Percentiles rank a stretch among this genome's conserved stretches.
Conservation (phyloP, 2,113 vertebrate species). For the Elanus axillaris region DNA sequence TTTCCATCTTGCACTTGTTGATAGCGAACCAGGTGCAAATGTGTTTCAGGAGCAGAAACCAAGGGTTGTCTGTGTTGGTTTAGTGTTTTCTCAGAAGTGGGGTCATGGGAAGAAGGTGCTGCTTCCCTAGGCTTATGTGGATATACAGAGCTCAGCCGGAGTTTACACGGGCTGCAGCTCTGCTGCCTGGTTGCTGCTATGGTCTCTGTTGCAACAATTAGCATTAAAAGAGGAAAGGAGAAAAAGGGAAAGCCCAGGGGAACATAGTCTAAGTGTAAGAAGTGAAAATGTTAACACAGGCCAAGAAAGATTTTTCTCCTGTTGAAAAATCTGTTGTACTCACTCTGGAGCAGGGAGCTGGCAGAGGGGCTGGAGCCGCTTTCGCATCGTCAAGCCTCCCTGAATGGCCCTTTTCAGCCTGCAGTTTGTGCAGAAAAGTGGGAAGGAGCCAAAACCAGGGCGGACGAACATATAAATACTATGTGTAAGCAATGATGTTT, state of each 20-base stretch:
- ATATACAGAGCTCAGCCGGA: background rate
- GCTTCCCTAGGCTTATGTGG: background rate
- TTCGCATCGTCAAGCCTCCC: background rate
- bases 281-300: background rate
- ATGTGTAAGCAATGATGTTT: slow-evolving; percentile 11
- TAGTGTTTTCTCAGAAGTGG: background rate
- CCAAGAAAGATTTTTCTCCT: slow-evolving; percentile 2
- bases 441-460: slow-evolving; percentile 17
- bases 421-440: slow-evolving; percentile 18
- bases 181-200: background rate
- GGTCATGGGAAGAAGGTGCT: background rate
- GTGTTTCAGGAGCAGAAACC: background rate
- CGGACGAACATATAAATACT: slow-evolving; percentile 43
- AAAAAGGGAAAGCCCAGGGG: background rate
- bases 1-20: background rate
- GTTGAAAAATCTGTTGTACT: slow-evolving; percentile 8
- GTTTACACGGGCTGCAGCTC: background rate
- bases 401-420: slow-evolving; percentile 63
- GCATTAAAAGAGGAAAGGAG: background rate
- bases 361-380: background rate
- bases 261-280: background rate
- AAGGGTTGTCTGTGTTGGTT: background rate
- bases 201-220: background rate
- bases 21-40: background rate
- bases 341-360: background rate